Conservation (phyloP, 1,140 invertebrate genomes). For the Formica exsecta region DNA sequence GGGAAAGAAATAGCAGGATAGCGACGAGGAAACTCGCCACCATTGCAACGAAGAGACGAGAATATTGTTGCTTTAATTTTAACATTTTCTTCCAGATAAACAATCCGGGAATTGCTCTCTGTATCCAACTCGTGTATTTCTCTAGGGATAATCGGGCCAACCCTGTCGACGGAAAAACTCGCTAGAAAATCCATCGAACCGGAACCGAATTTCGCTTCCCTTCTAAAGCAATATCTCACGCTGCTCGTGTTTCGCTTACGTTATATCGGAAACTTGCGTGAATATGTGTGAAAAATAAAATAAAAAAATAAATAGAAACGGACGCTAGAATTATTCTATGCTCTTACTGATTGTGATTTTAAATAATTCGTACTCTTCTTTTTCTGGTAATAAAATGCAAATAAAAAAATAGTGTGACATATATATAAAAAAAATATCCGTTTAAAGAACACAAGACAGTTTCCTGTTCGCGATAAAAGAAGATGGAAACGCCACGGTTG, state of each 20-base stretch:
- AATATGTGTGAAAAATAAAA: neutral
- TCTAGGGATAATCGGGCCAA: constrained; percentile 65
- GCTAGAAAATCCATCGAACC: constrained; percentile 41
- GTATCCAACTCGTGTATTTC: constrained; percentile 69
- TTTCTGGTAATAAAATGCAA: neutral
- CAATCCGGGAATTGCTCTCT: constrained; percentile 73
- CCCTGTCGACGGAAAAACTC: neutral
- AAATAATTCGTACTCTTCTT: neutral
- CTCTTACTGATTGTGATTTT: neutral
- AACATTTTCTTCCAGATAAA: constrained; percentile 69
- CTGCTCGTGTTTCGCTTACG: constrained; percentile 34
- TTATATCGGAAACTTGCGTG: neutral
- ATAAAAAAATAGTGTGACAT: no score
- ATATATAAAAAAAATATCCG: no score
- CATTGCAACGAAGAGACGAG: constrained; percentile 4
- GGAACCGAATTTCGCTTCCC: constrained; percentile 41
- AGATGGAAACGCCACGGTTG: neutral
- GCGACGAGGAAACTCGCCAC: constrained; percentile 18
- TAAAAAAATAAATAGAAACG: neutral
- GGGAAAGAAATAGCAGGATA: constrained; percentile 16
- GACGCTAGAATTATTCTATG: neutral
- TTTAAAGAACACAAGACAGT: neutral
- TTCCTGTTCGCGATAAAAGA: neutral
- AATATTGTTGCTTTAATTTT: constrained; percentile 70
- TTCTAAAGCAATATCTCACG: constrained; percentile 36